Percentiles rank a stretch among this genome's conserved stretches.
These are phyloP conservation scores for Escarpia spicata DNA, from an alignment of 2,888 invertebrate species.

Conservation along the genomic window DNA sequence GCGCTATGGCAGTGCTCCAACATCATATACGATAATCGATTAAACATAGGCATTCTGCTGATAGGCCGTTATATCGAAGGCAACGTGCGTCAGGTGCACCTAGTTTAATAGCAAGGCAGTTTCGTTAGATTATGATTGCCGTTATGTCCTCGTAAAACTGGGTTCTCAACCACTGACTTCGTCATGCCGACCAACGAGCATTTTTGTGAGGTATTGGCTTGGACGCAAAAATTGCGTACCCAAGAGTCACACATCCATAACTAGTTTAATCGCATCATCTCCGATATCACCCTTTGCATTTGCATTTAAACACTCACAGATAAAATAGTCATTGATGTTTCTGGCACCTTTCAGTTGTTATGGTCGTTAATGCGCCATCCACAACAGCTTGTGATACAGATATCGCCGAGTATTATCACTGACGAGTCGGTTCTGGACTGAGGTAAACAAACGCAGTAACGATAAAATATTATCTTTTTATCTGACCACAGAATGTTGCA, in stretches of 20 bases:
- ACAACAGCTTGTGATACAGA: not conserved
- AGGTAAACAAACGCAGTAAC: not conserved
- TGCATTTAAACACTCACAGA: not conserved
- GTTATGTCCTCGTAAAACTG: not conserved
- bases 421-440: not conserved
- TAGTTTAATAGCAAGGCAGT: not conserved
- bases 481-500: conserved; percentile 6
- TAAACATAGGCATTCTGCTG: not conserved
- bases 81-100: not conserved
- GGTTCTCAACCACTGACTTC: not conserved
- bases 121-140: not conserved
- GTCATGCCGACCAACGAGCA: not conserved
- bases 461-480: not conserved
- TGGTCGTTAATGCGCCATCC: not conserved
- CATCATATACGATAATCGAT: not conserved
- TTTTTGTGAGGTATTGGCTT: not conserved
- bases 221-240: not conserved
- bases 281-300: not conserved
- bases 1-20: not conserved
- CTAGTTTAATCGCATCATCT: not conserved
- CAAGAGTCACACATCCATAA: not conserved
- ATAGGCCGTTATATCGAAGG: not conserved
- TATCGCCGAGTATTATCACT: not conserved
- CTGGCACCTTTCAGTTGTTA: not conserved
- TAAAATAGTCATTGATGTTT: not conserved